Evolutionary conservation across 2,113 vertebrate species (phyloP).

Genomic region (Rhinolophus ferrumequinum): DNA sequence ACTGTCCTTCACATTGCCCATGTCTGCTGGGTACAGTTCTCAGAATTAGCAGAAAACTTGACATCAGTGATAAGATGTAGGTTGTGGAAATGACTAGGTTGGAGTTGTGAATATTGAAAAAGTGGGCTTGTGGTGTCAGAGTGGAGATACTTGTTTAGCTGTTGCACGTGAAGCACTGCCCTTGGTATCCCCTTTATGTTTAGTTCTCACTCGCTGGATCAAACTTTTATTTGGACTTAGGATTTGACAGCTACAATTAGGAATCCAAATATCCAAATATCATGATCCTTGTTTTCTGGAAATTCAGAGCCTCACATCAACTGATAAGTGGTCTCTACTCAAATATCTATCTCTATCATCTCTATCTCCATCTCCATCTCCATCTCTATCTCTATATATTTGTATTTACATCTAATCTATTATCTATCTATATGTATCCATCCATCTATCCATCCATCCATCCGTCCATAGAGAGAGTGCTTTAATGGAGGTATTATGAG

Average conservation of each 20-base stretch:
- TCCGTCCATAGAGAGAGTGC: no score
- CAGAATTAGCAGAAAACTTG: background rate
- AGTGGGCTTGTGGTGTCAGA: background rate
- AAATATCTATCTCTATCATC: background rate
- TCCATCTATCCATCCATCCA: no score
- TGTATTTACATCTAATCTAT: background rate
- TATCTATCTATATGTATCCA: no score
- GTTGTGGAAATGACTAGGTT: background rate
- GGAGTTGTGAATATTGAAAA: slow-evolving; percentile 6
- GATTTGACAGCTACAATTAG: background rate
- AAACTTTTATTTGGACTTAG: background rate
- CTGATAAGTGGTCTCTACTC: background rate
- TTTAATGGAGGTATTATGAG: background rate
- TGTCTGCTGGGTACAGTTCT: background rate
- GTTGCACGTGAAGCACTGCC: background rate
- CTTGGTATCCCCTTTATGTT: background rate
- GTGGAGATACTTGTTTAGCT: background rate
- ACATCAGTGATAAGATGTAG: accelerated
- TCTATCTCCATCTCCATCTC: background rate
- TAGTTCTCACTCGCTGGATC: background rate
- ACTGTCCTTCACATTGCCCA: background rate
- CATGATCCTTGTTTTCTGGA: background rate
- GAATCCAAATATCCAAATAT: background rate
- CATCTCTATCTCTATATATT: background rate
- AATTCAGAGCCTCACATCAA: background rate